Evolutionary conservation across 1,140 invertebrate genomes (phyloP), one percentile per base, ranked within the genome.

Genomic region (Bactericera cockerelli): DNA sequence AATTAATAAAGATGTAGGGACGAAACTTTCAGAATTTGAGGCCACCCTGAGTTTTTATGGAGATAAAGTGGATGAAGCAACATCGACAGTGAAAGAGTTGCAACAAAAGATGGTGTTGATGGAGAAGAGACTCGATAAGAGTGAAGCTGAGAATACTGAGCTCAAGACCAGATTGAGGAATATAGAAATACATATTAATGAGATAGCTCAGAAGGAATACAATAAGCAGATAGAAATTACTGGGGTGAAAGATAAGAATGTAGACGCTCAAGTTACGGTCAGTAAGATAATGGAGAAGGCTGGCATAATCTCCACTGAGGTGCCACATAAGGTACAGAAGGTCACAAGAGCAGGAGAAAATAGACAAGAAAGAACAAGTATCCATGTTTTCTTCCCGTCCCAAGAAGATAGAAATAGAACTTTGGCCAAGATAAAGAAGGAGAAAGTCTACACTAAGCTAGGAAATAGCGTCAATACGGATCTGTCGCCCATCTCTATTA

Each of bases 401-500:
- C 10, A 36, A 36, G 10, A 16, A 11, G 16, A 10, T 11, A 10
- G 33, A 11, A 16, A 36, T 36, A 36, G 10, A 36, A 16, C 16
- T 10, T 36, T 10, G 33, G 16, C 33, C 10, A 36, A 36, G 16
- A 36, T 36, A 36, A 36, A 36, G 33, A 36, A 16, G 16, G 33
- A 36, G 16, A 36, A 36, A 36, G 10, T 16, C 16, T 11, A 36
- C 33, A 11, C 16, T 11, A 36, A 36, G 16, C 10, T 16, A 11
- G 33, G 33, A 11, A 16, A 36, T 36, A 11, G 10, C 16, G 10
- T 16, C 16, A 16, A 36, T 16, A 10, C 10, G 16, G 33, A 16
- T 36, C 33, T 16, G 10, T 36, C 33, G 2, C 55, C 60, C 14
- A 57, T 61, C 11, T 61, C 57, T 49, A 57, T 61, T 24, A 61